Evolutionary conservation across 2,888 invertebrate species (phyloP), one percentile per base, ranked within the genome.

Genomic region (Omphaloscelis lunosa): DNA sequence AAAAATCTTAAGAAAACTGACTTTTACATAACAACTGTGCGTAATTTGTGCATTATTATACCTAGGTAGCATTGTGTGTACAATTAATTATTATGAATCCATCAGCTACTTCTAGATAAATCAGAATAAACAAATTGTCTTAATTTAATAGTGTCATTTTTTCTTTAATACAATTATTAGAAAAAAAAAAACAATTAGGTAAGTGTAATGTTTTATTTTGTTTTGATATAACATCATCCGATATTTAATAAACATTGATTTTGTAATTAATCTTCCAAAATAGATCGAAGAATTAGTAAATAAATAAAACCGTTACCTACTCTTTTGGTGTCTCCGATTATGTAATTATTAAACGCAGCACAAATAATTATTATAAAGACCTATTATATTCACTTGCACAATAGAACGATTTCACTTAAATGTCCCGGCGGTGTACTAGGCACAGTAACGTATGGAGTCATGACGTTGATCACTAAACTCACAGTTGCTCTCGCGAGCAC

Each of bases 311-410:
- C 61, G 72, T 79, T 90, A 90, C 89, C 89, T 89, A 89, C 88
- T 87, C 72, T 84, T 76, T 81, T 87, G 81, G 77, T 82, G 81
- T 82, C 62, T 84, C 83, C 80, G 75, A 86, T 90, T 91, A 91
- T 87, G 86, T 89, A 91, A 91, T 87, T 85, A 74, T 68, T 20
- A 80, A 87, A 85, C 85, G 86, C 74, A 88, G 85, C 93, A 93
- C 92, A 78, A 88, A 89, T 86, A 87, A 88, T 82, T 84, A 88
- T 82, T 80, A 82, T 67, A 80, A 72, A 79, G 75, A 79, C 73
- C 88, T 90, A 90, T 77, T 84, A 85, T 83, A 89, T 86, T 80
- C 95, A 95, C 95, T 94, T 89, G 82, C 94, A 95, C 94, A 92
- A 92, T 88, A 85, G 80, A 89, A 90, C 80, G 86, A 88, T 88